Percentiles rank a stretch among this genome's conserved stretches.
Conservation (phyloP, 2,888 invertebrate genomes). For the Morpho helenor region DNA sequence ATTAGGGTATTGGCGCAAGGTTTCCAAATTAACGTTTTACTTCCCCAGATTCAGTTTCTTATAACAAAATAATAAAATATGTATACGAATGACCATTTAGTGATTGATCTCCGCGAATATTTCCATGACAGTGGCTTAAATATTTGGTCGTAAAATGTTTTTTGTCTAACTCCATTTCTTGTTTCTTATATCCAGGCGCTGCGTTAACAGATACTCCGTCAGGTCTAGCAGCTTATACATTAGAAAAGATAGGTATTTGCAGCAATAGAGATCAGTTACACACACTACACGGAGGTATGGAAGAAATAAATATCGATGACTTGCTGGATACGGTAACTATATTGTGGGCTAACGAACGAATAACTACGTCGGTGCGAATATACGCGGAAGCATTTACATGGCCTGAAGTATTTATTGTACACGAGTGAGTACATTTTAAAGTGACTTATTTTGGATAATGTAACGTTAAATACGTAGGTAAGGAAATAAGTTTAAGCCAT, state of each 20-base stretch:
- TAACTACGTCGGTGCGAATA: slow-evolving; percentile 86
- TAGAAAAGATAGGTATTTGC: slow-evolving; percentile 91
- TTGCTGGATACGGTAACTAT: slow-evolving; percentile 90
- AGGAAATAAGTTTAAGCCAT: no score
- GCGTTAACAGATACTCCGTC: slow-evolving; percentile 87
- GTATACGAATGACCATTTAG: no score
- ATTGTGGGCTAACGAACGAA: slow-evolving; percentile 87
- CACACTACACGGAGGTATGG: slow-evolving; percentile 83
- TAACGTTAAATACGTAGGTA: no score
- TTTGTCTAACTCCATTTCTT: no score
- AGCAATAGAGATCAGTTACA: slow-evolving; percentile 79
- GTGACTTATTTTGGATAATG: no score
- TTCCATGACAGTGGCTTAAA: no score
- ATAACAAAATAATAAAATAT: no score
- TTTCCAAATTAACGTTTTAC: no score
- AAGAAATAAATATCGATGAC: slow-evolving; percentile 82
- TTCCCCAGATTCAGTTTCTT: no score
- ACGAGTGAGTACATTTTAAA: slow-evolving; percentile 41
- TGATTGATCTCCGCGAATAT: no score
- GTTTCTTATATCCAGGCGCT: slow-evolving; percentile 31
- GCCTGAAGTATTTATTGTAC: slow-evolving; percentile 39
- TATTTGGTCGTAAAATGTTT: no score
- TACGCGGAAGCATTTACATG: slow-evolving; percentile 82
- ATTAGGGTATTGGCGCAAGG: no score
- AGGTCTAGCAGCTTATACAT: slow-evolving; percentile 91